These are phyloP conservation scores for Mesoclemmys tuberculata DNA, from an alignment of 2,113 vertebrate species.

Conservation along the genomic window DNA sequence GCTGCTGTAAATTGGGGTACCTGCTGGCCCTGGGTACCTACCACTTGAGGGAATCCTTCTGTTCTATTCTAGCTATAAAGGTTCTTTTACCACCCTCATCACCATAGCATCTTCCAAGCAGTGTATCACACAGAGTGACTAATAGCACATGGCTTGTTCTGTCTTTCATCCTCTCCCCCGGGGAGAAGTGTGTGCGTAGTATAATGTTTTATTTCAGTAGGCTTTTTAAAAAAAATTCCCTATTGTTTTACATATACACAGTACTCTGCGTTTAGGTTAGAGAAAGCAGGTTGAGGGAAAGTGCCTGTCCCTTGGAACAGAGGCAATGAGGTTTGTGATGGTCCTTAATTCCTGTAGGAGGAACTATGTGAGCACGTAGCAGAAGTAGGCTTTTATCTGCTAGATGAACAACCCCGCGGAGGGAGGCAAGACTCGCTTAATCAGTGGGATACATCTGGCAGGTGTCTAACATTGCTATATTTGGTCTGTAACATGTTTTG, in stretches of 20 bases:
- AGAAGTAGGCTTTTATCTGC: neutral
- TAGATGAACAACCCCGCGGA: neutral
- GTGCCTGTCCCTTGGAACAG: neutral
- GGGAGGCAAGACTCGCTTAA: neutral
- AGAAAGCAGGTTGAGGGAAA: neutral
- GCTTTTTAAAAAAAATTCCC: rapidly evolving
- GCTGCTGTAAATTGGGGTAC: neutral
- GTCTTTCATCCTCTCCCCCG: neutral
- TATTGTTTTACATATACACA: neutral
- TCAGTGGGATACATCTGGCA: neutral
- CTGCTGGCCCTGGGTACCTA: neutral
- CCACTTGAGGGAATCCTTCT: neutral
- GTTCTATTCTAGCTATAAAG: rapidly evolving
- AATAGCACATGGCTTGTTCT: neutral
- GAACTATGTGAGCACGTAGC: neutral
- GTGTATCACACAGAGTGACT: neutral
- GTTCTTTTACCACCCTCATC: rapidly evolving
- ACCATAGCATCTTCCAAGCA: neutral
- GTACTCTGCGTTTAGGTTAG: neutral
- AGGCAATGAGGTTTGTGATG: neutral
- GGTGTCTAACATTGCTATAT: neutral
- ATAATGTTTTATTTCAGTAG: neutral
- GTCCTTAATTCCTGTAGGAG: neutral
- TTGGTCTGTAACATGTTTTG: neutral
- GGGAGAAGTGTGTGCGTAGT: neutral